Percentiles rank a stretch among this genome's conserved stretches.
Evolutionary conservation across 2,797 vertebrate species (phyloP).

Genomic region (Hipposideros larvatus): DNA sequence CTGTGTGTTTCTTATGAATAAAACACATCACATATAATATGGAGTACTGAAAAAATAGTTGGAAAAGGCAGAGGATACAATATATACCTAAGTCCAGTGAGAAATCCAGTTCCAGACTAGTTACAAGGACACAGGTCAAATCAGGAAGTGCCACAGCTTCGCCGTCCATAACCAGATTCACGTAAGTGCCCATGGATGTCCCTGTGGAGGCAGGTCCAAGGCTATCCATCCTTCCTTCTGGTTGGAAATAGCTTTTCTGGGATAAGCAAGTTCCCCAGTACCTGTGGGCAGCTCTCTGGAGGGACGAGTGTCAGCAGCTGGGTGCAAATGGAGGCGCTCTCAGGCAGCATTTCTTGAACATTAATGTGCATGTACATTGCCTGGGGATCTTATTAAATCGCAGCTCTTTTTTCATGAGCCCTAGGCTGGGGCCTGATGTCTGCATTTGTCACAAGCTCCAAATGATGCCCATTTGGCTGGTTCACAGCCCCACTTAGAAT

Average conservation of each 20-base stretch:
- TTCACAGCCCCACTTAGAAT: not conserved
- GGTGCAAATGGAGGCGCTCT: not conserved
- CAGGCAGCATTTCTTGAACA: not conserved
- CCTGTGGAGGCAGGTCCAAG: not conserved
- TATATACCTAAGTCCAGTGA: not conserved
- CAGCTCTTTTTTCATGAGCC: not conserved
- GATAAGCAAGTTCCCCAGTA: not conserved
- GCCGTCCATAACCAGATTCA: not conserved
- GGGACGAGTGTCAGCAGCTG: not conserved
- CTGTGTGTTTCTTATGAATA: too few species aligned
- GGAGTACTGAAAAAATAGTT: not conserved
- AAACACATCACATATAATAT: not conserved
- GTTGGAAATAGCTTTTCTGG: not conserved
- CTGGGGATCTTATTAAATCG: not conserved
- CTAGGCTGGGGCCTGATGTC: not conserved
- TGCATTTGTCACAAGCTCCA: not conserved
- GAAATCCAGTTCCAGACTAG: not conserved
- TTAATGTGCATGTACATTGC: not conserved
- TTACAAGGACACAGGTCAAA: not conserved
- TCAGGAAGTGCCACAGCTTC: not conserved
- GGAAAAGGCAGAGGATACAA: not conserved
- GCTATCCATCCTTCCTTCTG: not conserved
- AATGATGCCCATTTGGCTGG: not conserved
- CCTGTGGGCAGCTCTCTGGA: not conserved
- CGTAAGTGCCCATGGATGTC: fast-evolving